These are phyloP conservation scores for Diaperis boleti DNA, from an alignment of 2,888 invertebrate genomes.

Conservation along the genomic window DNA sequence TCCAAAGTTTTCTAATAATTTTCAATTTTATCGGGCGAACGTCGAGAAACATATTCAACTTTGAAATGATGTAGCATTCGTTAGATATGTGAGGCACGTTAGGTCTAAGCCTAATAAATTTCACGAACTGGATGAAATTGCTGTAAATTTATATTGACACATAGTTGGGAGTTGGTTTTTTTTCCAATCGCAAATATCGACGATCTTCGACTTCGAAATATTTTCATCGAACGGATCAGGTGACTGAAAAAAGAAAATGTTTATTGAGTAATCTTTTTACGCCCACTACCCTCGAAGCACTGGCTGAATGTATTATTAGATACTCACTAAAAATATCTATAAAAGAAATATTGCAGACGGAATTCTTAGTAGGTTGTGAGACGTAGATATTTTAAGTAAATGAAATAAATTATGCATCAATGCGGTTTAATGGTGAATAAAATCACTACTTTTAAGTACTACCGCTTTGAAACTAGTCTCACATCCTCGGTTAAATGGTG, in stretches of 20 bases:
- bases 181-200: conserved; percentile 17
- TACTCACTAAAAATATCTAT: too few species aligned
- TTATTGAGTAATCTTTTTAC: background rate
- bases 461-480: too few species aligned
- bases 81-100: conserved; percentile 51
- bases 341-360: too few species aligned
- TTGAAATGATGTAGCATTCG: conserved; percentile 48
- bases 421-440: too few species aligned
- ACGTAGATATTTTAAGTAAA: too few species aligned
- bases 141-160: conserved; percentile 32
- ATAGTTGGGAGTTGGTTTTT: conserved; percentile 17
- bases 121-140: conserved; percentile 28
- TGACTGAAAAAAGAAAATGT: background rate
- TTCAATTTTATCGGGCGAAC: conserved; percentile 52
- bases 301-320: too few species aligned
- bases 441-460: too few species aligned
- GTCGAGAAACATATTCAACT: conserved; percentile 53
- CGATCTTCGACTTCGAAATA: conserved; percentile 6
- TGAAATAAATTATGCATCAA: too few species aligned
- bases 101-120: conserved; percentile 36
- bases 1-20: conserved; percentile 53
- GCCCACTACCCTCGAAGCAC: too few species aligned
- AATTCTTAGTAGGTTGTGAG: too few species aligned
- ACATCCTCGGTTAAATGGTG: too few species aligned
- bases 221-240: background rate